A percentile compares a stretch with the other conserved stretches of the same genome.
phyloP scores from a whole-genome alignment of 1,140 invertebrate genomes.

The Musca vetustissima region DNA sequence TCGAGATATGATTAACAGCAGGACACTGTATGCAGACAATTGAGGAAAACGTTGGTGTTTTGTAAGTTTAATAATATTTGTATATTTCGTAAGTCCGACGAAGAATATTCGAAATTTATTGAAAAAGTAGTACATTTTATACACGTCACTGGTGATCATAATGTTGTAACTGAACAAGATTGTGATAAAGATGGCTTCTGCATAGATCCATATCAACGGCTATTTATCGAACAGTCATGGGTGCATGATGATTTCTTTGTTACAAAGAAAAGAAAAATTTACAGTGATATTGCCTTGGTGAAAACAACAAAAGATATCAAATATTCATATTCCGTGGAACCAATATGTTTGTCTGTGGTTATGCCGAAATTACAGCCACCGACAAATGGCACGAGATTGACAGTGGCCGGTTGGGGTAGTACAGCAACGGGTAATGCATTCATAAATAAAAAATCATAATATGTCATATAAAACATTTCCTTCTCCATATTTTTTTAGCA shows the following conservation, averaged over 20 bases:
- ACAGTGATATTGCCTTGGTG: conserved; percentile 57
- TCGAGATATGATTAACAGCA: conserved; percentile 65
- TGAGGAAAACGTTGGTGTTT: conserved; percentile 47
- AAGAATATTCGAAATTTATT: no score
- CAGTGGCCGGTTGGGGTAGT: conserved; percentile 69
- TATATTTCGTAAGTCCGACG: no score
- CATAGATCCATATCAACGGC: conserved; percentile 7
- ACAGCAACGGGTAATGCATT: conserved; percentile 30
- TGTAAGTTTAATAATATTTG: conserved; percentile 50
- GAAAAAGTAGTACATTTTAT: no score
- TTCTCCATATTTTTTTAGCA: background rate
- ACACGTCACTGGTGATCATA: conserved; percentile 58
- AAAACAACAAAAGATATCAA: conserved; percentile 43
- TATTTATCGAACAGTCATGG: conserved; percentile 38
- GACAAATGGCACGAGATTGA: conserved; percentile 42
- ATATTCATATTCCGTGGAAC: conserved; percentile 56
- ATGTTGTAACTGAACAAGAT: conserved; percentile 48
- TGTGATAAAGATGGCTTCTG: conserved; percentile 40
- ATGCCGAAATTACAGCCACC: background rate
- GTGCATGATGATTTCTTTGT: conserved; percentile 42
- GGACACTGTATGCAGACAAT: conserved; percentile 65
- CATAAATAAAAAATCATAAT: background rate
- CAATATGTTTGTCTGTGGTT: conserved; percentile 58
- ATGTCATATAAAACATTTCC: background rate
- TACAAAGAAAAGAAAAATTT: conserved; percentile 29